Conservation (phyloP, 2,888 invertebrate genomes). For the Iphiclides podalirius region DNA sequence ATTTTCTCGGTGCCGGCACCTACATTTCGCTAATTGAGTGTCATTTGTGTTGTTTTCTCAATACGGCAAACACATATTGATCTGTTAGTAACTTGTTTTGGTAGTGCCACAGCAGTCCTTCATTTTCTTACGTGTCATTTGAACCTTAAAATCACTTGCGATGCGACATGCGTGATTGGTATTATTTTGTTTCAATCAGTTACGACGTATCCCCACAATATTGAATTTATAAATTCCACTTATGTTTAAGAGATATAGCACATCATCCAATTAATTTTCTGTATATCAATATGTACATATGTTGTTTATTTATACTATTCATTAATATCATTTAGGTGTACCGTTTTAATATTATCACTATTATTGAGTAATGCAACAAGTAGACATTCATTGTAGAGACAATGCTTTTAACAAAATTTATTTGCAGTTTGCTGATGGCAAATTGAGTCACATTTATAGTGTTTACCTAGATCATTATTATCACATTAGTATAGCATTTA, state of each 20-base stretch:
- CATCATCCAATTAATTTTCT: too few species aligned
- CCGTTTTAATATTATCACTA: too few species aligned
- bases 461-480: slow-evolving; percentile 11
- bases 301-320: too few species aligned
- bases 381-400: too few species aligned
- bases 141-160: slow-evolving; percentile 39
- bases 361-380: too few species aligned
- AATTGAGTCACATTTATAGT: slow-evolving; percentile 4
- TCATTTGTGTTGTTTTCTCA: slow-evolving; percentile 45
- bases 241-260: background rate
- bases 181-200: slow-evolving; percentile 45
- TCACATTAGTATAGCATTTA: slow-evolving; percentile 8
- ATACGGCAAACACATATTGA: slow-evolving; percentile 43
- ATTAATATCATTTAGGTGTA: too few species aligned
- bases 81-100: slow-evolving; percentile 28
- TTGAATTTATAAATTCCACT: background rate
- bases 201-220: background rate
- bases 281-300: too few species aligned
- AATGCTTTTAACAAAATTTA: too few species aligned
- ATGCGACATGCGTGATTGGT: slow-evolving; percentile 49
- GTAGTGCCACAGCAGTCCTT: slow-evolving; percentile 18
- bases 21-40: slow-evolving; percentile 51
- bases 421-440: background rate
- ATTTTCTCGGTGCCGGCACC: slow-evolving; percentile 58
- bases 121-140: slow-evolving; percentile 33